Evolutionary conservation across 2,113 vertebrate species (phyloP), one percentile per base, ranked within the genome.

Genomic region (Passer domesticus): DNA sequence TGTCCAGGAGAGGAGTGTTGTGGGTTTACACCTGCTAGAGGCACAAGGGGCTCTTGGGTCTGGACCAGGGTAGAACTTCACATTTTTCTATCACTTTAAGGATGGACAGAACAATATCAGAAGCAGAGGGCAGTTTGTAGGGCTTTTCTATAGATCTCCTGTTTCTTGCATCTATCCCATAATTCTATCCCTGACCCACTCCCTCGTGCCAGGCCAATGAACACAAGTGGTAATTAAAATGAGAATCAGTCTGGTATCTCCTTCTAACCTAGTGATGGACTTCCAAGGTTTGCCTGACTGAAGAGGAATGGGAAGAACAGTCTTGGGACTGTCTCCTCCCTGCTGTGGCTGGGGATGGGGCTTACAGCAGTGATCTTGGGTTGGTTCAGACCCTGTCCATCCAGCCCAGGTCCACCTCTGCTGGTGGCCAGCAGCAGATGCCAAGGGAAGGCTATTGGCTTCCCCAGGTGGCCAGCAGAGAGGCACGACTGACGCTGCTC

Each of bases 191-290:
- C 2, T 3, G n/a, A n/a, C 15, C 8, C 4, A 2, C 44, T 78
- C 21, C 2, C 19, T 83, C 23, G 33, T 39, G n/a, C 18, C 0
- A 0, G 13, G 13, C 18, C 24, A 41, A 8, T 0, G 2, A 46
- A 67, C 4, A 1, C 43, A 70, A 55, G 15, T 6, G 37, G 6
- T 67, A 63, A 50, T 44, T 87, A 37, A 68, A 52, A 37, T 0
- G 4, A 47, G 13, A 27, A 7, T 60, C 55, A 89, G 24, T 33
- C 16, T 30, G 35, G 14, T 64, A 37, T 5, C 7, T 89, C 16
- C 9, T 10, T 33, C 27, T 47, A 31, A 68, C 22, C 20, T 56
- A 62, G 33, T n/a, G 64, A 27, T 47, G 43, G 50, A 63, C 33
- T 39, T 79, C 6, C 2, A 39, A 24, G 47, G 41, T 69, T 77